phyloP scores from a whole-genome alignment of 1,140 invertebrate species.

The Araneus ventricosus region DNA sequence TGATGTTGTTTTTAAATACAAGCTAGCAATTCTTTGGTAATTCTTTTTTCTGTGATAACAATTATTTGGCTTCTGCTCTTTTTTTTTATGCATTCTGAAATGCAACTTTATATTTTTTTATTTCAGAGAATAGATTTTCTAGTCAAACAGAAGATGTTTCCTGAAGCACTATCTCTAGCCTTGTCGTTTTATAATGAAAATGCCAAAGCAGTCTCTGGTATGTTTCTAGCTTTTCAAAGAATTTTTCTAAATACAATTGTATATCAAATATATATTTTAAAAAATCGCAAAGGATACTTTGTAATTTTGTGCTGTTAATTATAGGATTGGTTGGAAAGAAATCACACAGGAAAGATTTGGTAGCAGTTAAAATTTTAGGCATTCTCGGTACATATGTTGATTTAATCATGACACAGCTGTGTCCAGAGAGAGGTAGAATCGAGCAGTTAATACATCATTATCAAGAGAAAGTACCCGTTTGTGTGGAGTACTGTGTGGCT shows the following conservation, averaged over 20 bases:
- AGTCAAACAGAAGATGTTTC: conserved; percentile 83
- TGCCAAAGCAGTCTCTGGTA: conserved; percentile 83
- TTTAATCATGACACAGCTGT: conserved; percentile 76
- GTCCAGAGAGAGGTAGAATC: conserved; percentile 77
- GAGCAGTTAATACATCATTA: conserved; percentile 77
- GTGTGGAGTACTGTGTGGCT: conserved; percentile 77
- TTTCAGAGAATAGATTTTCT: conserved; percentile 81
- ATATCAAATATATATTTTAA: neutral
- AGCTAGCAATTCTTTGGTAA: neutral
- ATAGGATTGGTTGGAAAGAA: conserved; percentile 68
- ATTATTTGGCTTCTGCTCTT: neutral
- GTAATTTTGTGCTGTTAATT: neutral
- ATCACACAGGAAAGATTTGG: conserved; percentile 67
- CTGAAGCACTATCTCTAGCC: conserved; percentile 85
- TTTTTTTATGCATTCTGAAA: neutral
- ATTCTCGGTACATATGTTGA: conserved; percentile 78
- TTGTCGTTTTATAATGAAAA: conserved; percentile 86
- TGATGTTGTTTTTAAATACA: neutral
- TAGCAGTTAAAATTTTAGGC: conserved; percentile 76
- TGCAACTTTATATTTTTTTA: conserved; percentile 33
- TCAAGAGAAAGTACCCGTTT: conserved; percentile 77
- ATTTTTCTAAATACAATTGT: no score
- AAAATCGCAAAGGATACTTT: neutral
- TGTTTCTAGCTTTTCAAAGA: neutral
- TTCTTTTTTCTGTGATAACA: no score